phyloP scores from a whole-genome alignment of 2,888 invertebrate species.

The Drosophila colorata region DNA sequence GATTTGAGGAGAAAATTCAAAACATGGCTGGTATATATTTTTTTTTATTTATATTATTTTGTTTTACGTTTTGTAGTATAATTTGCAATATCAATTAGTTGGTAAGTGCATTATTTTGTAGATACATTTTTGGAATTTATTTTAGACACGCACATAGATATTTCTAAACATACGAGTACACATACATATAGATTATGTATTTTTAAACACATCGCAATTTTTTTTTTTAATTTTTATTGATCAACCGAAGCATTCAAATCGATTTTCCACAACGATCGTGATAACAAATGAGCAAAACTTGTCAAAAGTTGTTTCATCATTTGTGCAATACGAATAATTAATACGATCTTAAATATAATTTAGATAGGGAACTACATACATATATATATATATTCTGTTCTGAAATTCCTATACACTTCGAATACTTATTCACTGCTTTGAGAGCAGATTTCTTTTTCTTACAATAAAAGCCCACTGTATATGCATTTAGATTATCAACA shows the following conservation, averaged over 20 bases:
- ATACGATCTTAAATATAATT: constrained; percentile 3
- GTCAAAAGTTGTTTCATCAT: constrained; percentile 2
- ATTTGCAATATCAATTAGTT: constrained; percentile 32
- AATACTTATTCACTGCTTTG: neutral
- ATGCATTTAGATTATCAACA: neutral
- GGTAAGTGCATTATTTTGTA: constrained; percentile 30
- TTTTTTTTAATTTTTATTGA: constrained; percentile 8
- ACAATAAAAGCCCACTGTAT: neutral
- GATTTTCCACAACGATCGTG: constrained; percentile 26
- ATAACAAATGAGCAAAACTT: constrained; percentile 21
- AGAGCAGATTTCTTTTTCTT: neutral
- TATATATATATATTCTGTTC: neutral
- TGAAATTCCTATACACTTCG: constrained; percentile 4
- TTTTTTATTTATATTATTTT: constrained; percentile 2
- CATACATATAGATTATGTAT: constrained; percentile 2
- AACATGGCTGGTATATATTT: constrained; percentile 4
- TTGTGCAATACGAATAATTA: constrained; percentile 22
- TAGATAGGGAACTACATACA: constrained; percentile 9
- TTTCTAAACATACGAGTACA: constrained; percentile 3
- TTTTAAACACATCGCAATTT: neutral
- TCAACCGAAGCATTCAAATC: constrained; percentile 16
- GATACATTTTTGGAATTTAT: constrained; percentile 30
- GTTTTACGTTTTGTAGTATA: constrained; percentile 11
- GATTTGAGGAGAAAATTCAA: neutral
- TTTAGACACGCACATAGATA: constrained; percentile 5